These are phyloP conservation scores for Mormyrus iriodes DNA, from an alignment of 2,113 vertebrate species.

Conservation along the genomic window DNA sequence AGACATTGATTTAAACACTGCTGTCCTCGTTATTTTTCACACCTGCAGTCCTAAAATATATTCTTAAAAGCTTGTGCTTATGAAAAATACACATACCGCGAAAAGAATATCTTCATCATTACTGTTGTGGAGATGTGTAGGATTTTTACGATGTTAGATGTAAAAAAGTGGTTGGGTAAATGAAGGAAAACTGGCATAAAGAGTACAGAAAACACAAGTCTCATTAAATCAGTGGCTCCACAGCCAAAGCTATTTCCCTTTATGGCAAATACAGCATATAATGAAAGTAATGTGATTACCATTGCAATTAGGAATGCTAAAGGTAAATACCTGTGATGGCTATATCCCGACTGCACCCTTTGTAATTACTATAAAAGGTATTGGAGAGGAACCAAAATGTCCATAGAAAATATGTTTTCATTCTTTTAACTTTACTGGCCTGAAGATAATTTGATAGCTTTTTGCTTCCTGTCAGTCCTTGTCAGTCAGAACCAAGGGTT, in stretches of 20 bases:
- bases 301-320: conserved; percentile 30
- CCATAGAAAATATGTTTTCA: conserved; percentile 47
- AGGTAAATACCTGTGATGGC: conserved; percentile 43
- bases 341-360: conserved; percentile 48
- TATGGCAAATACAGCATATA: neutral
- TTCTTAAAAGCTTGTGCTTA: neutral
- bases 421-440: conserved; percentile 34
- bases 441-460: conserved; percentile 42
- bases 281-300: neutral
- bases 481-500: conserved; percentile 44
- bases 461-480: conserved; percentile 41
- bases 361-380: conserved; percentile 60
- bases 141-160: neutral
- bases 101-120: neutral
- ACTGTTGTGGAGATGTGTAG: neutral
- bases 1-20: neutral
- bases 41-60: neutral
- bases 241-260: neutral
- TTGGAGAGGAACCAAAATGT: conserved; percentile 44
- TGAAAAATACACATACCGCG: neutral
- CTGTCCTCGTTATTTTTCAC: neutral
- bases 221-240: neutral
- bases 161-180: neutral
- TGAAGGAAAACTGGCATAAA: neutral
- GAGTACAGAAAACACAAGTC: neutral